Base-by-base conservation (phyloP, 2,797 vertebrate species). In the Muscicapa comitata region DNA sequence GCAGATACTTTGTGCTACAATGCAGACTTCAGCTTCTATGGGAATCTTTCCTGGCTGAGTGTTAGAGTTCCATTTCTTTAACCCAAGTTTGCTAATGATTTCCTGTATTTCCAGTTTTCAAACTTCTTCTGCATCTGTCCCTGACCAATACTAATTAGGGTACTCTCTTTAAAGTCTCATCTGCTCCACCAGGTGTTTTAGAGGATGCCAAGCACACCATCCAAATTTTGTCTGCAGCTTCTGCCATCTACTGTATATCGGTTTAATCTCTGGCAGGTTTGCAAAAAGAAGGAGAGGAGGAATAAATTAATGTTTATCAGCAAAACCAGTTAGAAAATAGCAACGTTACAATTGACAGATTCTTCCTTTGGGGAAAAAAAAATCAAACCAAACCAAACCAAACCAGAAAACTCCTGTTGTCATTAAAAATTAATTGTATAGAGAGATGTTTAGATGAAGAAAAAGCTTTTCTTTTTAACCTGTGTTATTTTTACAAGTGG, bases 231-330 rank as follows among this genome's bases (percentile, higher is more conserved):
- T 91, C 83, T 86, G 87, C 90, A 79, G 37, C 83, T 95, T 95
- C 92, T 96, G 95, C 94, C 96, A 95, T 53, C 94, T 95, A 88
- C 90, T 95, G 93, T 95, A 59, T 88, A 94, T 72, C 66, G 81
- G 48, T 59, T 95, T 94, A 90, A 79, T 81, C 42, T 94, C 67
- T 88, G 37, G 42, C 37, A 86, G 20, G 40, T 76, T 53, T 86
- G 51, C 19, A 68, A 67, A 86, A 80, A 57, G 11, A 24, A 38
- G 45, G 23, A 76, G 6, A 50, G 35, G 5, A 83, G n/a, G 53
- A 91, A 87, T 57, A 76, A 58, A 29, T 79, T 54, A 43, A 17
- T 62, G 21, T 86, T 80, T 80, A 67, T 92, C 24, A 80, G n/a
- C 12, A 92, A 88, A 86, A n/a, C 1, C 9, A 42, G 5, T 45